Evolutionary conservation across 1,140 invertebrate genomes (phyloP).

Genomic region (Pachyrhynchus sulphureomaculatus): DNA sequence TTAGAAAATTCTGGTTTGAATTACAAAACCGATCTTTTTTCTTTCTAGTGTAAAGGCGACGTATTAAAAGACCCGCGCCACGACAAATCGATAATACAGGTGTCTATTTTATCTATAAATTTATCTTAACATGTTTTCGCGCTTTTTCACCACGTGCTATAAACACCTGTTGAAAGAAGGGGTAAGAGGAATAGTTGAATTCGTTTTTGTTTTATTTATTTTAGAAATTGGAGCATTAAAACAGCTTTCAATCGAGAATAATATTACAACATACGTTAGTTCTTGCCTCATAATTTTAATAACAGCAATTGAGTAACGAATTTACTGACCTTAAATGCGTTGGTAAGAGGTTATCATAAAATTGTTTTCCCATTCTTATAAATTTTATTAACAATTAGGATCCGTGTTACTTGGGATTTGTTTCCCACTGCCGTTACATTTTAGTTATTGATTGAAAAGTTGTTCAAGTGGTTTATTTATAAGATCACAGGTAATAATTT

Average conservation of each 20-base stretch:
- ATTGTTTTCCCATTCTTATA: conserved; percentile 7
- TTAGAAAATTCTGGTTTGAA: no score
- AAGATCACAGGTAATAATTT: no score
- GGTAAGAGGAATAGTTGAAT: conserved; percentile 15
- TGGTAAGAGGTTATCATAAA: conserved; percentile 20
- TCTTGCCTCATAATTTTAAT: background rate
- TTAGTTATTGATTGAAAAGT: no score
- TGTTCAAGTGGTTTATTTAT: no score
- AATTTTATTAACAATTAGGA: background rate
- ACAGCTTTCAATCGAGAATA: background rate
- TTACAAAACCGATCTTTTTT: no score
- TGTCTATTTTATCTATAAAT: background rate
- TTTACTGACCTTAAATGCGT: conserved; percentile 17
- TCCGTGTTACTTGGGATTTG: background rate
- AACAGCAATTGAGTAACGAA: conserved; percentile 5
- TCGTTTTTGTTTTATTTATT: background rate
- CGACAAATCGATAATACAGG: no score
- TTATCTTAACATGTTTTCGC: conserved; percentile 36
- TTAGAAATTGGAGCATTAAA: conserved; percentile 1
- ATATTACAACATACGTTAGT: conserved; percentile 9
- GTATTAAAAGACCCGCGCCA: no score
- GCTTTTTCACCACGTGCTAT: conserved; percentile 23
- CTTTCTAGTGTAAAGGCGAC: no score
- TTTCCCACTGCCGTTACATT: no score
- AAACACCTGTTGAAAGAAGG: conserved; percentile 37